Evolutionary conservation across 2,797 vertebrate genomes (phyloP).

Genomic region (Acestrorhynchus altus): DNA sequence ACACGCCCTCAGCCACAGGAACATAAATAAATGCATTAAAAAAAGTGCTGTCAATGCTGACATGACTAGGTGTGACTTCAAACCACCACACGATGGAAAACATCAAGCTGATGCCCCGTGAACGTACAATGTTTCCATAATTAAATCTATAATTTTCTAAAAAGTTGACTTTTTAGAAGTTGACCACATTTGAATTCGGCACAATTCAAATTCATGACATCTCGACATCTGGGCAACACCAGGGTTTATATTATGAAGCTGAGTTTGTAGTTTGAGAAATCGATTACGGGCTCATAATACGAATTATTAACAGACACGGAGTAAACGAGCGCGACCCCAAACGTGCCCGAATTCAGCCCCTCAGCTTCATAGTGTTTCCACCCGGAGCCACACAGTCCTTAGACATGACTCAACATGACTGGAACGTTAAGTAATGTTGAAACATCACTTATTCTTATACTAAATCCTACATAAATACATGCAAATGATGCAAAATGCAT

Average conservation of each 20-base stretch:
- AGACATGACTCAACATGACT: background rate
- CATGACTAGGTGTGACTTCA: background rate
- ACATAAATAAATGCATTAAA: background rate
- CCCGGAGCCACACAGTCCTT: background rate
- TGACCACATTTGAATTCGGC: slow-evolving; percentile 31
- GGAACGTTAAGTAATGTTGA: background rate
- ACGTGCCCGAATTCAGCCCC: background rate
- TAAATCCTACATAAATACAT: too few relatives aligned
- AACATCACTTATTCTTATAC: background rate
- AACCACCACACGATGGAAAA: background rate
- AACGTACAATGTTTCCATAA: slow-evolving; percentile 31
- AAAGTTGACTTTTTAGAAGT: background rate
- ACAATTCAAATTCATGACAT: slow-evolving; percentile 38
- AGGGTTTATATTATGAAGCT: slow-evolving; percentile 21
- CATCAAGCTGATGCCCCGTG: slow-evolving; percentile 31
- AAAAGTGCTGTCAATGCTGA: slow-evolving; percentile 11
- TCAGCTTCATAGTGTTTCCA: slow-evolving; percentile 14
- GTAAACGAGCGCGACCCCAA: background rate
- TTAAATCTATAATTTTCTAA: background rate
- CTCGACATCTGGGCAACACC: background rate
- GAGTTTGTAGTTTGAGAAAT: background rate
- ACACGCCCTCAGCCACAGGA: too few relatives aligned
- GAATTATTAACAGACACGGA: background rate
- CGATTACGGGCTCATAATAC: background rate
- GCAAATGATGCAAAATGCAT: background rate